Base-by-base conservation (phyloP, 2,888 invertebrate species). In the Machimus rusticus region DNA sequence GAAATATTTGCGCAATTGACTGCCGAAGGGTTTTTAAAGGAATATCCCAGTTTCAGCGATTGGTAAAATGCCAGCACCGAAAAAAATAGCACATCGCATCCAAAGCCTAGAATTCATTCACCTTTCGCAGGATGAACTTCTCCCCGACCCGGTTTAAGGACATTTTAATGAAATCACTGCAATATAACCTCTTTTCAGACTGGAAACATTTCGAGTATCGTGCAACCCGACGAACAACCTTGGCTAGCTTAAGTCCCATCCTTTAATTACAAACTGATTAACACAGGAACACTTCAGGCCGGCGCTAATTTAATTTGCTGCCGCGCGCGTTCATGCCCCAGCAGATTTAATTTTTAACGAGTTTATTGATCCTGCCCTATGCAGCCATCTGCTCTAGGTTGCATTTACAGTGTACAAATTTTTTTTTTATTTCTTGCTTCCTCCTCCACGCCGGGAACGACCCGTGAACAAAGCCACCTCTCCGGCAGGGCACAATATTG, bases 341-440 rank as follows among this genome's bases (percentile, higher is more conserved):
- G 19, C 82, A 82, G 57, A 31, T 82, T 34, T 66, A 82, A 37
- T 82, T 82, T 82, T 82, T 82, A 82, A 82, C 82, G 82, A 82
- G 82, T 51, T 46, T 82, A 82, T 82, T 57, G 82, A 82, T 82
- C 57, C 82, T 82, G 57, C 76, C 76, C 76, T 76, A 37, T 76
- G 37, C 66, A 66, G 66, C 76, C 76, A 76, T 34, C 57, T 57
- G 28, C 82, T 23, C 78, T 43, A 46, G n/a, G 78, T 12, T 57
- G 19, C 66, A 34, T 37, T 51, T n/a, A 82, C 19, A 43, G 31
- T 57, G 34, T 66, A 37, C 82, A 57, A 66, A 43, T 55, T 85
- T 85, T 85, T 66, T 66, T 66, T 66, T 66, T 28, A 66, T 66
- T 66, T 28, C 66, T 66, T 66, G 66, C 66, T 66, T 66, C 23